Evolutionary conservation across 2,888 invertebrate genomes (phyloP).

Genomic region (Tetrapedia diversipes): DNA sequence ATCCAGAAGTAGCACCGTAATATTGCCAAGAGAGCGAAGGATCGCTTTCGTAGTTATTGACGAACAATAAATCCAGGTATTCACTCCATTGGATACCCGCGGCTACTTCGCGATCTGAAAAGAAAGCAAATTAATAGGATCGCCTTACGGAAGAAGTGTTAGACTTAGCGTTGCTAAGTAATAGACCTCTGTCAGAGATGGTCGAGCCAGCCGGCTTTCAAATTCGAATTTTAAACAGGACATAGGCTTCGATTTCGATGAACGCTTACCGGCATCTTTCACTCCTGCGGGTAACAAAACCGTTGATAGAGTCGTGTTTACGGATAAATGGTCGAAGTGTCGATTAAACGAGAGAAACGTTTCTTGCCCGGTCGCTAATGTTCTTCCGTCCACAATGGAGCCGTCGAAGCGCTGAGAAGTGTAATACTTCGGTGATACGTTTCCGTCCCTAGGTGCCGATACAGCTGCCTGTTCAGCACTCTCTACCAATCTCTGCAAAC

Average conservation of each 20-base stretch:
- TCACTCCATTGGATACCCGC: slow-evolving; percentile 98
- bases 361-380: slow-evolving; percentile 87
- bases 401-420: slow-evolving; percentile 93
- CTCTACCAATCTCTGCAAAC: slow-evolving; percentile 93
- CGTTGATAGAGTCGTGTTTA: slow-evolving; percentile 93
- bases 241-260: not conserved
- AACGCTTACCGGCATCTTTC: slow-evolving; percentile 86
- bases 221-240: not conserved
- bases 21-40: slow-evolving; percentile 99
- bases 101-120: slow-evolving; percentile 90
- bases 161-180: no score
- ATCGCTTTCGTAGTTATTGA: slow-evolving; percentile 94
- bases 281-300: slow-evolving; percentile 94
- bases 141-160: not conserved
- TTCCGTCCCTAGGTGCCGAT: slow-evolving; percentile 85
- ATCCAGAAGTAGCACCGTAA: slow-evolving; percentile 98
- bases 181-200: no score
- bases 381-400: slow-evolving; percentile 89
- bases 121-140: slow-evolving; percentile 5
- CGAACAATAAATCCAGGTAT: slow-evolving; percentile 94
- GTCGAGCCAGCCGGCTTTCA: no score
- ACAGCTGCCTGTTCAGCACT: slow-evolving; percentile 94
- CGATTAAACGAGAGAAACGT: slow-evolving; percentile 90
- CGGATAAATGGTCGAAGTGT: slow-evolving; percentile 93
- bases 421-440: slow-evolving; percentile 87